Conservation (phyloP, 2,113 vertebrate species). For the Kryptolebias marmoratus region DNA sequence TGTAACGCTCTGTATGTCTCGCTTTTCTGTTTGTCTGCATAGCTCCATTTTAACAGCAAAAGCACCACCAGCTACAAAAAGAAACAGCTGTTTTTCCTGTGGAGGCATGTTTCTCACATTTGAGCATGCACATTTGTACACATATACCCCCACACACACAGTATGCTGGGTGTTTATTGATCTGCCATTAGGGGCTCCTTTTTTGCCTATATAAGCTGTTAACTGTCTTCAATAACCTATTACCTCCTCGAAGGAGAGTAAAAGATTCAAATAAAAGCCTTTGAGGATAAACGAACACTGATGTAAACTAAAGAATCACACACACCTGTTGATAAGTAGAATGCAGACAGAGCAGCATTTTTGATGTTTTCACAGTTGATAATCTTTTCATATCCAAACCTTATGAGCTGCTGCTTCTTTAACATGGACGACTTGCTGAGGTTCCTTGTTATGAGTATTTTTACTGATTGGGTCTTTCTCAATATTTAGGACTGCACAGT, state of each 20-base stretch:
- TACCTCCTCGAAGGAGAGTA: not conserved
- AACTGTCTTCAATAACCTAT: conserved; percentile 26
- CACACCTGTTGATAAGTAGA: not conserved
- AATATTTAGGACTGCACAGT: too few species aligned
- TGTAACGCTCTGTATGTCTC: not conserved
- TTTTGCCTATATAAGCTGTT: conserved; percentile 28
- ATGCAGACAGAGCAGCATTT: not conserved
- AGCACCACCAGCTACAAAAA: not conserved
- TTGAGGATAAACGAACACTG: not conserved
- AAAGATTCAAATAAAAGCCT: too few species aligned
- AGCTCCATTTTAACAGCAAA: not conserved
- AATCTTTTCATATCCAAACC: not conserved
- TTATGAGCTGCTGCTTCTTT: not conserved
- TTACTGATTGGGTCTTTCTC: too few species aligned
- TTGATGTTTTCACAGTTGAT: not conserved
- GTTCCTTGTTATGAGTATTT: not conserved
- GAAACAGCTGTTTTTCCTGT: not conserved
- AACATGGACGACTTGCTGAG: not conserved
- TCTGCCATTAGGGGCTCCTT: conserved; percentile 18
- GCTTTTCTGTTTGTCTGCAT: not conserved
- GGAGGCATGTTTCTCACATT: not conserved
- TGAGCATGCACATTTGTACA: too few species aligned
- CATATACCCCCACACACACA: not conserved
- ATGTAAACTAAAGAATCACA: not conserved
- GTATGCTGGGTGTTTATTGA: conserved; percentile 24